Evolutionary conservation across 2,888 invertebrate species (phyloP).

Genomic region (Ellobium chinense): DNA sequence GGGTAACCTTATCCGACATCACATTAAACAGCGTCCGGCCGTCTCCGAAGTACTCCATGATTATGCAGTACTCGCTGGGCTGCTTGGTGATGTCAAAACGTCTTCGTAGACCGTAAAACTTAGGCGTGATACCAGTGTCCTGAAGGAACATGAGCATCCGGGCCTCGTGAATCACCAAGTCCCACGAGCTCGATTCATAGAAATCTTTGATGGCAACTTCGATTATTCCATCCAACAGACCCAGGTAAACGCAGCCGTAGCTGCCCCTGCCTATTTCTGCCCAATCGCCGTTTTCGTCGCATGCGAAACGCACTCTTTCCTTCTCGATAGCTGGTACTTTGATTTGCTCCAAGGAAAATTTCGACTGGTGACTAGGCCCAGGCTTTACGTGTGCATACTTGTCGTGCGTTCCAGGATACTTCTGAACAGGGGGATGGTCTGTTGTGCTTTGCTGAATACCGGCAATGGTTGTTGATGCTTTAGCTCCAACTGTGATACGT

Average conservation of each 20-base stretch:
- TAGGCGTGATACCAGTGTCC: conserved; percentile 50
- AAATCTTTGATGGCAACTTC: conserved; percentile 47
- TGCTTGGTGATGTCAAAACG: conserved; percentile 42
- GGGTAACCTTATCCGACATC: conserved; percentile 46
- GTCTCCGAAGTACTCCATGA: conserved; percentile 52
- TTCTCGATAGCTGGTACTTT: conserved; percentile 47
- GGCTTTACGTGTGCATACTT: not conserved
- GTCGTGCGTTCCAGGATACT: not conserved
- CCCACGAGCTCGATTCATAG: conserved; percentile 48
- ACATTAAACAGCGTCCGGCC: conserved; percentile 49
- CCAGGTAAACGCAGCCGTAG: conserved; percentile 52
- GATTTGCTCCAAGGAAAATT: conserved; percentile 49
- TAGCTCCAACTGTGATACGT: not conserved
- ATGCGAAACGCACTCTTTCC: conserved; percentile 45
- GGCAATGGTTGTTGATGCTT: not conserved
- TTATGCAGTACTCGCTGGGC: conserved; percentile 48
- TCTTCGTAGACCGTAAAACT: conserved; percentile 49
- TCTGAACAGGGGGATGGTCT: not conserved
- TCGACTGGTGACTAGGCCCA: not conserved
- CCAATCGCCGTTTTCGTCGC: conserved; percentile 49
- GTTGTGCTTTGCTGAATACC: conserved; percentile 27
- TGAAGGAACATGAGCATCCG: conserved; percentile 51
- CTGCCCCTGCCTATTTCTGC: conserved; percentile 51
- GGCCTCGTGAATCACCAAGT: conserved; percentile 51
- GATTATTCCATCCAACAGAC: conserved; percentile 28